Evolutionary conservation across 2,113 vertebrate genomes (phyloP).

Genomic region (Apteryx mantelli): DNA sequence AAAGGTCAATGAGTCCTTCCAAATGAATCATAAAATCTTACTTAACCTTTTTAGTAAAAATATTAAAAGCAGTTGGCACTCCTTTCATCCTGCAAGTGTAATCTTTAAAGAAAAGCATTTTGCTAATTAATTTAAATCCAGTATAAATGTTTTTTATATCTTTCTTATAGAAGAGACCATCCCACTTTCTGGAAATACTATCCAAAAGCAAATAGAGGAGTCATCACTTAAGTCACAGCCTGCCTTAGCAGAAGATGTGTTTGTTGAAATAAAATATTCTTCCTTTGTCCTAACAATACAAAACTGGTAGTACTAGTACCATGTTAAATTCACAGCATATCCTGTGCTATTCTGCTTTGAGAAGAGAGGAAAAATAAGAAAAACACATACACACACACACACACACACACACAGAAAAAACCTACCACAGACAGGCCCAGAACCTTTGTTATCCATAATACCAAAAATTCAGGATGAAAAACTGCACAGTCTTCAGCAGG

Average conservation of each 20-base stretch:
- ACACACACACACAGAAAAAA: not conserved
- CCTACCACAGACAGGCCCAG: not conserved
- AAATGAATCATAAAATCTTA: not conserved
- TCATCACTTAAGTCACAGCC: not conserved
- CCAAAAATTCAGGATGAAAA: not conserved
- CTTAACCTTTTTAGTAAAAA: not conserved
- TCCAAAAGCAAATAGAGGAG: not conserved
- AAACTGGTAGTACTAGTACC: not conserved
- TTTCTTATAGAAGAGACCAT: not conserved
- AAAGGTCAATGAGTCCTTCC: constrained; percentile 29
- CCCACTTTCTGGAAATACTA: not conserved
- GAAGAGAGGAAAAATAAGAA: not conserved
- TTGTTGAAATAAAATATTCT: not conserved
- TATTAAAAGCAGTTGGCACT: not conserved
- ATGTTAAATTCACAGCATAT: not conserved
- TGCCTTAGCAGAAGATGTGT: not conserved
- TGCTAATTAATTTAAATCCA: not conserved
- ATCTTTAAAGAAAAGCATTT: not conserved
- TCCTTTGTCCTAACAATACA: not conserved
- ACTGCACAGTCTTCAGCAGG: not conserved
- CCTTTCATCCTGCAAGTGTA: not conserved
- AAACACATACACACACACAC: not conserved
- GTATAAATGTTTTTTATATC: not conserved
- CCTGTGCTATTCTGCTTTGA: not conserved
- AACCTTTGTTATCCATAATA: not conserved